Evolutionary conservation across 2,888 invertebrate species (phyloP), one percentile per base, ranked within the genome.

Genomic region (Noctua pronuba): DNA sequence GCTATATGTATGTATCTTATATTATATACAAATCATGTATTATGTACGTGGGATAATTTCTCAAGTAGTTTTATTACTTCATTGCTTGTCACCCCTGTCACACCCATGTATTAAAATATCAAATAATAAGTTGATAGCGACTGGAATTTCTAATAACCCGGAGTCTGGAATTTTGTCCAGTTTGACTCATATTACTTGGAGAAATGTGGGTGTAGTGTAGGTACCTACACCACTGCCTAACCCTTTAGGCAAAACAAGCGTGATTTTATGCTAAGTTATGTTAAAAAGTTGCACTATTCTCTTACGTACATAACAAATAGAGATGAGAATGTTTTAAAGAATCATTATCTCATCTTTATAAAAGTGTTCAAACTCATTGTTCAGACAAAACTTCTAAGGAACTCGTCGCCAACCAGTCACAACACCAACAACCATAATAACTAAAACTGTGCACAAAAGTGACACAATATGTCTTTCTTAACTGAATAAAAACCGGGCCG

Each of bases 1-100:
- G 79, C 41, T 75, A 84, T 79, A 84, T 79, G 44, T 44, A 44
- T 41, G 67, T 49, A 46, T 38, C 60, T 79, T 31, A 66, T 46
- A 60, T 64, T 41, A 82, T 67, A 75, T 24, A 35, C 5, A 67
- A 44, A 28, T 72, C 4, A n/a, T 72, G 58, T 52, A 60, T 83
- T 35, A 77, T 64, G 69, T 68, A 73, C 52, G 38, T 70, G 55
- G 60, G 64, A 70, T 65, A 55, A 75, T 68, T 69, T 72, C 55
- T 74, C 28, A 58, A 38, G 71, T 13, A 44, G 65, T 86, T 69
- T 65, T 73, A 82, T 70, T 58, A 21, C 8, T n/a, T 28, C 16
- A 38, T 46, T 38, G 16, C 11, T 11, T 49, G 28, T 28, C 49
- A 49, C 8, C 24, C 24, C 49, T 49, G 49, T 28, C 41, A 70